Conservation (phyloP, 2,888 invertebrate genomes). For the Noctua fimbriata region DNA sequence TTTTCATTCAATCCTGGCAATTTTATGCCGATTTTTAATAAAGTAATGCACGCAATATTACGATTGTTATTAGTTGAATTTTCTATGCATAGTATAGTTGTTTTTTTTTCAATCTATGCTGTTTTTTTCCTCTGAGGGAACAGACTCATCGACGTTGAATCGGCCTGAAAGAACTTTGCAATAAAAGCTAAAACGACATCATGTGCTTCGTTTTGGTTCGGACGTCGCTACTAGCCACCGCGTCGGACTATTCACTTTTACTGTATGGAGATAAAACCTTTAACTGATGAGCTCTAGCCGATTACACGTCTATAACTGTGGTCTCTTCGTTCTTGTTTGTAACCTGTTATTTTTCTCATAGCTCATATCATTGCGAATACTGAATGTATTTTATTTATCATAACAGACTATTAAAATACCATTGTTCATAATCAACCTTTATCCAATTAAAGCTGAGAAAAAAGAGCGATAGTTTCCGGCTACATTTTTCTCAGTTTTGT, state of each 20-base stretch:
- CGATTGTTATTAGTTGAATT: background rate
- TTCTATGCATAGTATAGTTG: background rate
- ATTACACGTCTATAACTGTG: background rate
- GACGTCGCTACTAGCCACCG: background rate
- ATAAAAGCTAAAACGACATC: background rate
- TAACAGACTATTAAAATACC: background rate
- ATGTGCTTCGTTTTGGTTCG: background rate
- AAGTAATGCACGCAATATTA: slow-evolving; percentile 27
- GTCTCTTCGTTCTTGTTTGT: background rate
- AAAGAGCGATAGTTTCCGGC: background rate
- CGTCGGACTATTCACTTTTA: background rate
- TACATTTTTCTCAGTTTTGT: background rate
- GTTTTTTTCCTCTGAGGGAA: background rate
- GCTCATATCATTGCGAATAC: background rate
- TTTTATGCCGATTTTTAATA: slow-evolving; percentile 8
- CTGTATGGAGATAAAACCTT: background rate
- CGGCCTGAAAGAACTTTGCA: background rate
- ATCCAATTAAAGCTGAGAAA: slow-evolving; percentile 2
- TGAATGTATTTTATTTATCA: background rate
- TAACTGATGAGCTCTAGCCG: background rate
- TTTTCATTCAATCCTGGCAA: slow-evolving; percentile 14
- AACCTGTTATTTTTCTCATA: slow-evolving; percentile 21
- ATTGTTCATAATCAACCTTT: background rate
- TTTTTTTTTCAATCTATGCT: background rate
- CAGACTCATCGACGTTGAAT: background rate